Percentiles rank a stretch among this genome's conserved stretches.
These are phyloP conservation scores for Bombus soroeensis DNA, from an alignment of 1,140 invertebrate genomes.

Conservation along the genomic window DNA sequence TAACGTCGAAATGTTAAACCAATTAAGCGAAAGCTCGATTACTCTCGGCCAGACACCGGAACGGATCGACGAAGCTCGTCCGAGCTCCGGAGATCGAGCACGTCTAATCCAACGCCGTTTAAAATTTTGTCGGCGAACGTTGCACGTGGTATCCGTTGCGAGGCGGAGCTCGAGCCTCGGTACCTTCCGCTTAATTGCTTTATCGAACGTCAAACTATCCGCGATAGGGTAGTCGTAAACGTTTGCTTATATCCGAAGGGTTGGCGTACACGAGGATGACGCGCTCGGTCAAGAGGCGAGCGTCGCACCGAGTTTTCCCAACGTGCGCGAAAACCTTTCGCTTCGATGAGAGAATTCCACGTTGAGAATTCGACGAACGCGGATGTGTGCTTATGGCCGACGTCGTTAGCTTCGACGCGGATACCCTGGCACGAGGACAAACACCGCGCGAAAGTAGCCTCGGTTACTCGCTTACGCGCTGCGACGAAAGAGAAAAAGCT, in stretches of 20 bases:
- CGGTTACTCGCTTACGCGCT: not conserved
- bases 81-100: not conserved
- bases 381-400: not conserved
- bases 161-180: not conserved
- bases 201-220: constrained; percentile 25
- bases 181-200: not conserved
- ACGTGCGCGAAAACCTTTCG: not conserved
- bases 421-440: not conserved
- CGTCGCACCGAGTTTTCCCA: not conserved
- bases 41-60: not conserved
- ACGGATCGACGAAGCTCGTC: not conserved
- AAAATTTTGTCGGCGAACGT: not conserved
- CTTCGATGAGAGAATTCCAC: not conserved
- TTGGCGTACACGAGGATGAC: too few relatives aligned
- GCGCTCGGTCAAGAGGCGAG: not conserved
- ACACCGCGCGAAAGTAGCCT: not conserved
- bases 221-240: not conserved
- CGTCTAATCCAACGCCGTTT: not conserved
- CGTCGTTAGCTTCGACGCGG: not conserved
- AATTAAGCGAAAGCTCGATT: constrained; percentile 18
- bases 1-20: not conserved
- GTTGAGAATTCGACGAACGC: not conserved
- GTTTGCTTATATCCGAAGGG: constrained; percentile 16
- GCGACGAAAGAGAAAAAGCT: not conserved
- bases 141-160: too few relatives aligned